Evolutionary conservation across 2,113 vertebrate genomes (phyloP), one percentile per base, ranked within the genome.

Genomic region (Excalfactoria chinensis): DNA sequence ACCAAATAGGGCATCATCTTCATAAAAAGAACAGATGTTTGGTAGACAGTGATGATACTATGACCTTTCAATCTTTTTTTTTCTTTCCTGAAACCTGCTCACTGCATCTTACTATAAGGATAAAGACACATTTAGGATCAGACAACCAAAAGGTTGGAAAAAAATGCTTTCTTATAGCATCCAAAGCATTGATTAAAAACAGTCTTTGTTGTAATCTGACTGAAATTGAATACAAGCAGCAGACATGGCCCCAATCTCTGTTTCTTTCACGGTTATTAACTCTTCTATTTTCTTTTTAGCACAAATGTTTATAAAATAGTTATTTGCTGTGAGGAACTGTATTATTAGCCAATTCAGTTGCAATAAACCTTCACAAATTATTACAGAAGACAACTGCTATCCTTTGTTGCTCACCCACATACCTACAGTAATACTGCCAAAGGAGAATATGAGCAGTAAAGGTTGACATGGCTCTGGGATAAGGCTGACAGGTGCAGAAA

Each of bases 201-300:
- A 70, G 20, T 23, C 3, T 64, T 35, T 1, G 0, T 32, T 28
- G 7, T 2, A 0, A 63, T 32, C 28, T 58, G 35, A 40, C 9
- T 69, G 30, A 73, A 73, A 73, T 40, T 6, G 59, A 64, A 32
- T 41, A 63, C 30, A 63, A 63, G 66, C 22, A 67, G 2, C 15
- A 71, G 23, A 53, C 8, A 41, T 35, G 7, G 35, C 6, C 8
- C 13, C 78, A 51, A 51, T 25, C 7, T 26, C 34, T 62, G 0
- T 6, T 18, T 2, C 0, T 28, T 72, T 48, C 53, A n/a, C 51
- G 4, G 11, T 66, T 40, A 69, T 28, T 28, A 58, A 53, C 1
- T 3, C 19, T 78, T 49, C 19, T 1, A 26, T 37, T 71, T 71
- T 59, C 51, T 90, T 75, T 37, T 5, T n/a, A 76, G 9, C 2